phyloP scores from a whole-genome alignment of 1,140 invertebrate genomes.

The Camponotus floridanus region DNA sequence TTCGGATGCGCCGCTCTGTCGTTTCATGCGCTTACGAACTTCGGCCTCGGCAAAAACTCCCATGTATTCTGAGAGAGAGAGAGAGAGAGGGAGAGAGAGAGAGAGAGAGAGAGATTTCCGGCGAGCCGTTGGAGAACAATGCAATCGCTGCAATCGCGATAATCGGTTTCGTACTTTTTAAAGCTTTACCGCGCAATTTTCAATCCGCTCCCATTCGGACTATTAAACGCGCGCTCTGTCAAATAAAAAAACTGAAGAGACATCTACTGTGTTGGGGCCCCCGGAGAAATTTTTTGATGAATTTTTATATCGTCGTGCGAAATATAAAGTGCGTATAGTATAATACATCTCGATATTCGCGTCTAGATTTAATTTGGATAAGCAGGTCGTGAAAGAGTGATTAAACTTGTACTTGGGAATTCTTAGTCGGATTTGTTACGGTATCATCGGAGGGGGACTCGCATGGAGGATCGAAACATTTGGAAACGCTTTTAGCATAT shows the following conservation, averaged over 20 bases:
- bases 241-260: slow-evolving; percentile 21
- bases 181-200: slow-evolving; percentile 17
- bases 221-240: slow-evolving; percentile 22
- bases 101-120: slow-evolving; percentile 30
- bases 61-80: neutral
- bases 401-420: slow-evolving; percentile 36
- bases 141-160: slow-evolving; percentile 36
- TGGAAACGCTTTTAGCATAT: slow-evolving; percentile 39
- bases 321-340: neutral
- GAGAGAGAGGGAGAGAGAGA: neutral
- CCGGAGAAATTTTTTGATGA: slow-evolving; percentile 9
- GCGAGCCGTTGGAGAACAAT: slow-evolving; percentile 23
- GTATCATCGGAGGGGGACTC: slow-evolving; percentile 36
- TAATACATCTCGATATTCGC: slow-evolving; percentile 25
- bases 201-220: slow-evolving; percentile 5
- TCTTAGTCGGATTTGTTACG: slow-evolving; percentile 48
- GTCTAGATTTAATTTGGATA: slow-evolving; percentile 34
- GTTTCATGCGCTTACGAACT: slow-evolving; percentile 77
- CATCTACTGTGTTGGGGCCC: neutral
- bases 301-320: slow-evolving; percentile 14
- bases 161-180: slow-evolving; percentile 60
- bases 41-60: slow-evolving; percentile 53
- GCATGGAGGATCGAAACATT: neutral
- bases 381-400: neutral
- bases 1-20: slow-evolving; percentile 76